Evolutionary conservation across 2,797 vertebrate species (phyloP).

Genomic region (Spinibarbus caldwelli): DNA sequence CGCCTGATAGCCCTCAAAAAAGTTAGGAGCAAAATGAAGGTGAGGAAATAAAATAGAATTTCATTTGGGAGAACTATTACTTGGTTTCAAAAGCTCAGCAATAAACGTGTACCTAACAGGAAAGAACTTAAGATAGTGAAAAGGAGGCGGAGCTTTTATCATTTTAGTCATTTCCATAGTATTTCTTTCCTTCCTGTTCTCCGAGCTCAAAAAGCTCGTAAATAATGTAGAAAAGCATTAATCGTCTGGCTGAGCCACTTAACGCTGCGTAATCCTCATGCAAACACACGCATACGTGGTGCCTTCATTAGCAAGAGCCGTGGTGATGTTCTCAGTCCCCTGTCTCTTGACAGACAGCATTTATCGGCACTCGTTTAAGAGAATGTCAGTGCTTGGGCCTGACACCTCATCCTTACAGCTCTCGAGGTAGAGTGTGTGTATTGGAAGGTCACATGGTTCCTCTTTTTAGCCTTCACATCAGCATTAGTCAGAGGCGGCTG

Average conservation of each 20-base stretch:
- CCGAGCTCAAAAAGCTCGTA: slow-evolving; percentile 44
- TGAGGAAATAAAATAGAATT: neutral
- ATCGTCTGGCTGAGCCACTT: slow-evolving; percentile 63
- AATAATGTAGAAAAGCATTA: slow-evolving; percentile 69
- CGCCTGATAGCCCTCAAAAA: neutral
- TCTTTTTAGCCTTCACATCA: slow-evolving; percentile 47
- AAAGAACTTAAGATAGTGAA: neutral
- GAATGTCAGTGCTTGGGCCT: slow-evolving; percentile 42
- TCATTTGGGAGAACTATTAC: neutral
- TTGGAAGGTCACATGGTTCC: slow-evolving; percentile 42
- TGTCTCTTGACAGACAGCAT: slow-evolving; percentile 52
- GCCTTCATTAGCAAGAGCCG: slow-evolving; percentile 58
- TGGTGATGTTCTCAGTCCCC: slow-evolving; percentile 56
- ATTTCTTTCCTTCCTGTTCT: neutral
- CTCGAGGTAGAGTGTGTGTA: slow-evolving; percentile 1
- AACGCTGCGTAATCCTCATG: slow-evolving; percentile 48
- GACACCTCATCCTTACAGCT: slow-evolving; percentile 28
- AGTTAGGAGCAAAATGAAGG: neutral
- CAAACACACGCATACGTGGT: slow-evolving; percentile 23
- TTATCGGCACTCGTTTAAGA: slow-evolving; percentile 55
- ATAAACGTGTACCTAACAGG: neutral
- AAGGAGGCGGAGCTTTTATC: neutral
- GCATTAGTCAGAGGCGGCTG: slow-evolving; percentile 15
- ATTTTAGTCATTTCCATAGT: slow-evolving; percentile 11
- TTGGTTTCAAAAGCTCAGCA: neutral